Conservation (phyloP, 37 sponge, comb jelly and placozoan genomes). For the Spongilla lacustris region DNA sequence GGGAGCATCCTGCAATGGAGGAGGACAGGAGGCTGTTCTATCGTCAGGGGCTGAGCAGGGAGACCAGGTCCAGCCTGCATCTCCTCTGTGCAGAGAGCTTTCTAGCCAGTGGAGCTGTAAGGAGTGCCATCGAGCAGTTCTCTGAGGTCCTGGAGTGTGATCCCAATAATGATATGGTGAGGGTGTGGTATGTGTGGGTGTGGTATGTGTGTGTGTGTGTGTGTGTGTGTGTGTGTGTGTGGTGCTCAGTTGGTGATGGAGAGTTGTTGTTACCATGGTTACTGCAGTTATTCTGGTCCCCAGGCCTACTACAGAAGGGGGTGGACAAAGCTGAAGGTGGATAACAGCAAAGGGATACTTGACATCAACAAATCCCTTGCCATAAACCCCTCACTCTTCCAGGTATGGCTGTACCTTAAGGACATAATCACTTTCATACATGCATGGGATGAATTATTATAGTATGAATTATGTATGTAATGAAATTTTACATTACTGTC, state of each 20-base stretch:
- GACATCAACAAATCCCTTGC: conserved; percentile 90
- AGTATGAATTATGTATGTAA: too few relatives aligned
- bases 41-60: neutral
- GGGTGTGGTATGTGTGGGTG: neutral
- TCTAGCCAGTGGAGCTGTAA: conserved; percentile 36
- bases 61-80: conserved; percentile 40
- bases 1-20: neutral
- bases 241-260: too few relatives aligned
- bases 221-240: too few relatives aligned
- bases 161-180: conserved; percentile 61
- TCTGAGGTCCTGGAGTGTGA: conserved; percentile 32
- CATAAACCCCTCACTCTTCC: conserved; percentile 63
- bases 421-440: too few relatives aligned
- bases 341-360: conserved; percentile 47
- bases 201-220: too few relatives aligned
- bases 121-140: conserved; percentile 66
- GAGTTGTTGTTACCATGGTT: too few relatives aligned
- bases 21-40: neutral
- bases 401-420: too few relatives aligned
- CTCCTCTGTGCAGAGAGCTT: conserved; percentile 76
- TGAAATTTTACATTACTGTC: too few relatives aligned
- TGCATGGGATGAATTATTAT: too few relatives aligned
- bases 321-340: conserved; percentile 66
- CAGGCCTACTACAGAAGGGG: conserved; percentile 88
- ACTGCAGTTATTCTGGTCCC: neutral